Percentiles rank a stretch among this genome's conserved stretches.
phyloP scores from a whole-genome alignment of 1,140 invertebrate species.

The Oryzaephilus surinamensis region DNA sequence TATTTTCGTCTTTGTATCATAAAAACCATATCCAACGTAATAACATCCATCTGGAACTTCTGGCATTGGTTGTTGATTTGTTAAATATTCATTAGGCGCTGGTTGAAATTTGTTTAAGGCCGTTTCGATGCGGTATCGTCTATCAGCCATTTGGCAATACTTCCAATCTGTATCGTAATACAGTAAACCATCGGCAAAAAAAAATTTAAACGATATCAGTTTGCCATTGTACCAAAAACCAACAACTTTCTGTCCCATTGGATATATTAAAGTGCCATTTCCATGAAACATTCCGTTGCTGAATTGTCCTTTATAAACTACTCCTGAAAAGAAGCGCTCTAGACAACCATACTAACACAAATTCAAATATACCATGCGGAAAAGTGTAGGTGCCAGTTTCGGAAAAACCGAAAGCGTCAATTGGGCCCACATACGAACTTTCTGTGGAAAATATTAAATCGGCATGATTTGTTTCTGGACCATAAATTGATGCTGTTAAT shows the following conservation, averaged over 20 bases:
- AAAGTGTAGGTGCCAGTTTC: conserved; percentile 11
- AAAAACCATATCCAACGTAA: conserved; percentile 35
- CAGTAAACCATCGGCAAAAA: conserved; percentile 32
- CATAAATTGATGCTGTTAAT: too few relatives aligned
- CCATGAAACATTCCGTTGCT: conserved; percentile 37
- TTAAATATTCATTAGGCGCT: conserved; percentile 26
- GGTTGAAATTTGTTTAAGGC: conserved; percentile 30
- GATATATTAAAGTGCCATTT: conserved; percentile 32
- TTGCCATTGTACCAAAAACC: conserved; percentile 31
- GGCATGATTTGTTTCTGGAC: too few relatives aligned
- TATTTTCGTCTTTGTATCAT: conserved; percentile 29
- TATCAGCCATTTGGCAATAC: conserved; percentile 33
- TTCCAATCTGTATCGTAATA: conserved; percentile 28
- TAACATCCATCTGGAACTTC: conserved; percentile 32
- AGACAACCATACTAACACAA: too few relatives aligned
- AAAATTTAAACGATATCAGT: conserved; percentile 26
- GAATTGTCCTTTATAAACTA: conserved; percentile 32
- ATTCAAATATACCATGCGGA: conserved; percentile 10
- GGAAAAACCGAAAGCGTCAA: conserved; percentile 9
- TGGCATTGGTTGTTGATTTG: conserved; percentile 20
- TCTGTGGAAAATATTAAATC: conserved; percentile 13
- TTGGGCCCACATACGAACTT: conserved; percentile 11
- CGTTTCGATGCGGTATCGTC: conserved; percentile 19
- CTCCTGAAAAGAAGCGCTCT: conserved; percentile 19
- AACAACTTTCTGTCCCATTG: conserved; percentile 29